Conservation (phyloP, 2,797 vertebrate species). For the Muscicapa striata region DNA sequence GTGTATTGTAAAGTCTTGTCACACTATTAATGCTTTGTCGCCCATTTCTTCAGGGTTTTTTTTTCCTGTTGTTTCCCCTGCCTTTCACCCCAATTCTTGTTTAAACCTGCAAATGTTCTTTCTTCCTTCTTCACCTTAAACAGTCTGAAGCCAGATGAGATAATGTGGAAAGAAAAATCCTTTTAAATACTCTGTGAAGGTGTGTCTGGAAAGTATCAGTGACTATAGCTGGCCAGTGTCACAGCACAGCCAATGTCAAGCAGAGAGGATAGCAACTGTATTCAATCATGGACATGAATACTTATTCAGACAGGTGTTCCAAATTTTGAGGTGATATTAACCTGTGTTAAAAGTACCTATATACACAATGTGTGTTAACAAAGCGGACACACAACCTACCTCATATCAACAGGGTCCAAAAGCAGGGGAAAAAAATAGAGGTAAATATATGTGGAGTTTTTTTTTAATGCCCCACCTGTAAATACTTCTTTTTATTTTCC, state of each 20-base stretch:
- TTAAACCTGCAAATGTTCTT: background rate
- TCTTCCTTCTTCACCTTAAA: background rate
- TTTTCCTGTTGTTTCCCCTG: background rate
- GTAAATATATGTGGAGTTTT: background rate
- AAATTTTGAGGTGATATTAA: background rate
- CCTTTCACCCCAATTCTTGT: background rate
- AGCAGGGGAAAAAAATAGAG: fast-evolving
- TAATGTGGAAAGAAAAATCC: background rate
- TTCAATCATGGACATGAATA: background rate
- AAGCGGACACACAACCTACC: background rate
- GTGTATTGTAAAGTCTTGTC: background rate
- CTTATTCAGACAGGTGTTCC: background rate
- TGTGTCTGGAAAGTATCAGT: background rate
- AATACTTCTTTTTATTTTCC: background rate
- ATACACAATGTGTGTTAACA: background rate
- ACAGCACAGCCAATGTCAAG: background rate
- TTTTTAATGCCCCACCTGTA: background rate
- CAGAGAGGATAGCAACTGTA: background rate
- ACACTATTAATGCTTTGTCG: background rate
- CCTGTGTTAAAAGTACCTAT: background rate
- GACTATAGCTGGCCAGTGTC: background rate
- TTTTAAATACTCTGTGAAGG: background rate
- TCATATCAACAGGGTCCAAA: background rate
- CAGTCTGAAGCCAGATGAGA: background rate
- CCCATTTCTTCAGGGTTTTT: background rate